Evolutionary conservation across 2,797 vertebrate genomes (phyloP), one percentile per base, ranked within the genome.

Genomic region (Knipowitschia caucasica): DNA sequence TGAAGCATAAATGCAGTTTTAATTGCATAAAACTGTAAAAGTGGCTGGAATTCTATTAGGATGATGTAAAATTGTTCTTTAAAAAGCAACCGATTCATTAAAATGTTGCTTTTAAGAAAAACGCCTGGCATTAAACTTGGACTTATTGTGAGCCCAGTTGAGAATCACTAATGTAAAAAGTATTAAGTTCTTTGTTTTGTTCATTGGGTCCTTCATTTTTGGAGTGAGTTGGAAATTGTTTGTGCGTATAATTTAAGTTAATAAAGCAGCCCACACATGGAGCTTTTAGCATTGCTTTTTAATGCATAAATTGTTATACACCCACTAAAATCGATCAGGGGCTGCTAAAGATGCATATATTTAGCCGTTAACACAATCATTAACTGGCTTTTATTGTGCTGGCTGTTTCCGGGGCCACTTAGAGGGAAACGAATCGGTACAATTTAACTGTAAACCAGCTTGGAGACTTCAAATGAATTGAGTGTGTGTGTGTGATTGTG

Each of bases 161-260:
- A 44, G 25, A 27, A 44, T 24, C 42, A 8, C 42, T 25, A 44
- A 44, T 44, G 14, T 44, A 17, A 44, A 44, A 44, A 44, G 24
- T 44, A 44, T 44, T 25, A 47, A 47, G 44, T 47, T 18, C 10
- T 47, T 20, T 47, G 27, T 31, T 30, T 17, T 47, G 17, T 47
- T 47, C 31, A 20, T 30, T 12, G 45, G 15, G 45, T 47, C 17
- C 27, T 47, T 30, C 27, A 30, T 26, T 59, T 35, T 53, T 20
- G 53, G 14, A 25, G 11, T 55, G 31, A 46, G 62, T 25, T 65
- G 26, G 34, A 46, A 52, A 67, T 68, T 45, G 53, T 18, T 55
- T 68, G 50, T 50, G 20, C 44, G 36, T 58, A 26, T 17, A 8
- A 14, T 35, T 54, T 20, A 29, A 58, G n/a, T 24, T 31, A 44